These are phyloP conservation scores for Rhinogobius similis DNA, from an alignment of 2,113 vertebrate species.

Conservation along the genomic window DNA sequence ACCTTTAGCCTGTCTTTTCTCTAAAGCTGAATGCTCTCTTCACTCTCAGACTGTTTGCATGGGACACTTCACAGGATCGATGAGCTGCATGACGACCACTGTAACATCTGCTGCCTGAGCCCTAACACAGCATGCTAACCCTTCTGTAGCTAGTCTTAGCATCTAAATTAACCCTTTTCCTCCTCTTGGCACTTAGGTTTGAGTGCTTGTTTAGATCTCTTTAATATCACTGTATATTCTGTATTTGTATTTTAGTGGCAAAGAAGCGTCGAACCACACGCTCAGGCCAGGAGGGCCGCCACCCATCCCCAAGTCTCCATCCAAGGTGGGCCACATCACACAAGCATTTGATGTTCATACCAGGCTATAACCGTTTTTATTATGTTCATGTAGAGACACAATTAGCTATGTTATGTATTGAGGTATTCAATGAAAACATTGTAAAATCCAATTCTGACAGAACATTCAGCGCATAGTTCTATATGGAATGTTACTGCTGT, in stretches of 20 bases:
- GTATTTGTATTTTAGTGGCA: conserved; percentile 58
- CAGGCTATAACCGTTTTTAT: too few species aligned
- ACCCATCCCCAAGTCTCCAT: conserved; percentile 92
- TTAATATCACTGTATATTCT: conserved; percentile 1
- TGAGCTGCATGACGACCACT: conserved; percentile 62
- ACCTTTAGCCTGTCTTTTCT: conserved; percentile 16
- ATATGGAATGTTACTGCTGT: too few species aligned
- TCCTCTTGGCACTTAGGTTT: too few species aligned
- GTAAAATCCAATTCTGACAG: too few species aligned
- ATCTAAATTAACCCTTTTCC: conserved; percentile 1
- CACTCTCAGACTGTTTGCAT: conserved; percentile 58
- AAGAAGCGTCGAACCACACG: conserved; percentile 85
- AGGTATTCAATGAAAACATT: too few species aligned
- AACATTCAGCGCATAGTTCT: too few species aligned
- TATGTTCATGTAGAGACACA: not conserved
- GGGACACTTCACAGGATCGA: conserved; percentile 23
- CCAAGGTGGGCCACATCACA: conserved; percentile 82
- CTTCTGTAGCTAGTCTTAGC: conserved; percentile 10
- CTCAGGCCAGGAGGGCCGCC: conserved; percentile 81
- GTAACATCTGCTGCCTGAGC: conserved; percentile 31
- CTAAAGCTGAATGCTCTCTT: conserved; percentile 19
- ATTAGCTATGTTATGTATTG: not conserved
- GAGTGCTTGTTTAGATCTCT: not conserved
- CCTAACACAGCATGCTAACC: conserved; percentile 53
- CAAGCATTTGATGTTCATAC: not conserved